Evolutionary conservation across 2,797 vertebrate species (phyloP).

Genomic region (Manis javanica): DNA sequence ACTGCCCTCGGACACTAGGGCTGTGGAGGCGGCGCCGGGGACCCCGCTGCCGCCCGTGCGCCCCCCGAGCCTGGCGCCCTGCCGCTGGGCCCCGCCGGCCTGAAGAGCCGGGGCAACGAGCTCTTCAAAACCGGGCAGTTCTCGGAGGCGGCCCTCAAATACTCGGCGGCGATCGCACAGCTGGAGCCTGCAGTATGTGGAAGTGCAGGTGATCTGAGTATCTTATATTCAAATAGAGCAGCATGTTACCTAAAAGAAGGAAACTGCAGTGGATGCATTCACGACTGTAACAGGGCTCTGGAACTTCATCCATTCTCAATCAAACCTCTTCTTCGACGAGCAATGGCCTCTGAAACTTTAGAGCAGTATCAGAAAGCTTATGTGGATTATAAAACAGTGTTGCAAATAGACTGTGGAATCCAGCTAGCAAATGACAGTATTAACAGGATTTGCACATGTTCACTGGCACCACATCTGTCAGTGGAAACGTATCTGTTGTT

Average conservation of each 20-base stretch:
- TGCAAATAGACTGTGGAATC: slow-evolving; percentile 93
- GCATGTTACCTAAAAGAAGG: slow-evolving; percentile 96
- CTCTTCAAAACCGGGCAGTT: slow-evolving; percentile 95
- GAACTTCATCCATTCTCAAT: slow-evolving; percentile 94
- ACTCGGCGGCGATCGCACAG: slow-evolving; percentile 91
- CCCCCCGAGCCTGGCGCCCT: neutral
- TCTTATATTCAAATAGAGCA: slow-evolving; percentile 96
- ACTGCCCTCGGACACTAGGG: slow-evolving; percentile 64
- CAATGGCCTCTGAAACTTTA: slow-evolving; percentile 94
- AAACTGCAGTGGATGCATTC: slow-evolving; percentile 93
- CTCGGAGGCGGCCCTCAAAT: slow-evolving; percentile 91
- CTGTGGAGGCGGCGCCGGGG: neutral
- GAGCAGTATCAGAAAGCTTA: slow-evolving; percentile 94
- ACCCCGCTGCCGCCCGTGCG: neutral
- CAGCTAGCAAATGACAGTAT: slow-evolving; percentile 92
- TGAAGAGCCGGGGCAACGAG: slow-evolving; percentile 93
- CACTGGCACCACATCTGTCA: neutral
- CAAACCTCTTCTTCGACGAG: slow-evolving; percentile 95
- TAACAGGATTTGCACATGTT: slow-evolving; percentile 81
- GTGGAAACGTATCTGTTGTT: neutral
- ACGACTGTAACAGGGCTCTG: slow-evolving; percentile 95
- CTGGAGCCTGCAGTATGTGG: slow-evolving; percentile 87
- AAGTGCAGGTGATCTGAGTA: slow-evolving; percentile 91
- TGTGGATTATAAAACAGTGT: slow-evolving; percentile 94
- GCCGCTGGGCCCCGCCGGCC: slow-evolving; percentile 53